Evolutionary conservation across 2,113 vertebrate species (phyloP).

Genomic region (human): DNA sequence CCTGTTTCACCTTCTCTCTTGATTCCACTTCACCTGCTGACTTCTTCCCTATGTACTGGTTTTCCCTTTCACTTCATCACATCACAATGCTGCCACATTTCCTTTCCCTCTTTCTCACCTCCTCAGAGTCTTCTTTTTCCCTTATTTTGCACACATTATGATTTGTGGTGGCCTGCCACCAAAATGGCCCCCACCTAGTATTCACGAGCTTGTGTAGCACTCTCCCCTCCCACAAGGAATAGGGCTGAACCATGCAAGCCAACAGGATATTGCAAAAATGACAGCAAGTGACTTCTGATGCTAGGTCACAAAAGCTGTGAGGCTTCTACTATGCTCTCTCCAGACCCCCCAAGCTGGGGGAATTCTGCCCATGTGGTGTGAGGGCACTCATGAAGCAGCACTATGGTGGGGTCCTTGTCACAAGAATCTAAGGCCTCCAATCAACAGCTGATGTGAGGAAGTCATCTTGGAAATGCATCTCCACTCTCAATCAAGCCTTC

Average conservation of each 20-base stretch:
- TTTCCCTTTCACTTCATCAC: not conserved
- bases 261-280: not conserved
- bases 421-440: not conserved
- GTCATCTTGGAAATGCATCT: not conserved
- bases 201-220: not conserved
- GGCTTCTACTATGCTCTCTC: not conserved
- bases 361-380: not conserved
- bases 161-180: not conserved
- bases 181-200: too few relatives aligned
- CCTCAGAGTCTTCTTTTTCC: not conserved
- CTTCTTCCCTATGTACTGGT: not conserved
- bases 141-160: not conserved
- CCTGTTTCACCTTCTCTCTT: not conserved
- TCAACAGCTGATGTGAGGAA: not conserved
- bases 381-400: not conserved
- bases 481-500: not conserved
- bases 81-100: not conserved
- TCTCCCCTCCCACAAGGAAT: not conserved
- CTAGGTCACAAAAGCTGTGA: not conserved
- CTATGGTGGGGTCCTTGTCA: not conserved
- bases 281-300: not conserved
- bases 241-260: not conserved
- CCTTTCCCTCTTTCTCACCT: not conserved
- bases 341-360: not conserved
- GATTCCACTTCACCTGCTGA: not conserved